Conservation (phyloP, 1,140 invertebrate species). For the Drosophila bocki region DNA sequence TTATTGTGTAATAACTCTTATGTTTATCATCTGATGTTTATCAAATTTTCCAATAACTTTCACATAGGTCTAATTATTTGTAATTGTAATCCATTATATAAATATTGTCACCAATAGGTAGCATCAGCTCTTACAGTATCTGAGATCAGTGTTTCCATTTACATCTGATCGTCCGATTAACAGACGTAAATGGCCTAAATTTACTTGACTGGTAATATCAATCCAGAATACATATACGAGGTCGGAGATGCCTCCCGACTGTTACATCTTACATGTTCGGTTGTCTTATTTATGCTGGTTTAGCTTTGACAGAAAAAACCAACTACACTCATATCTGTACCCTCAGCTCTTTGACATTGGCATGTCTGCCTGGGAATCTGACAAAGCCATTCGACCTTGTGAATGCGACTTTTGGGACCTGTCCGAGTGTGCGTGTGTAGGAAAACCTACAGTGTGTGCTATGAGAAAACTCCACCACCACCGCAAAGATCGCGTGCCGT, state of each 20-base stretch:
- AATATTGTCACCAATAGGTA: neutral
- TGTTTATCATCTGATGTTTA: too few species aligned
- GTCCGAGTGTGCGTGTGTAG: slow-evolving; percentile 37
- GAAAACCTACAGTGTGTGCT: slow-evolving; percentile 30
- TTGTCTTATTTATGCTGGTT: neutral
- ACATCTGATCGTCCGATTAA: too few species aligned
- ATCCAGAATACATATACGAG: neutral
- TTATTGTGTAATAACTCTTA: too few species aligned
- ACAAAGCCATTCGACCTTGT: slow-evolving; percentile 60
- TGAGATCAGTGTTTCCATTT: neutral
- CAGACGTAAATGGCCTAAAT: neutral
- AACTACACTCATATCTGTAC: slow-evolving; percentile 1
- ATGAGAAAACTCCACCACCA: slow-evolving; percentile 54
- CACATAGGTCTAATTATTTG: neutral
- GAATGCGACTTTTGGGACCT: slow-evolving; percentile 42
- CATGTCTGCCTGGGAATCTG: slow-evolving; percentile 74
- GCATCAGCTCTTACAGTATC: neutral
- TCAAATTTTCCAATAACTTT: neutral
- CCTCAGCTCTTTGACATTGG: slow-evolving; percentile 72
- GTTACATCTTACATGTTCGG: neutral
- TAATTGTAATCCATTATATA: neutral
- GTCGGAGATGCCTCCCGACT: neutral
- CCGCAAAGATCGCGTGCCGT: slow-evolving; percentile 59
- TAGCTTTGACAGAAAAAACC: neutral
- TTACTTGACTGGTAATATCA: neutral